A percentile compares a stretch with the other conserved stretches of the same genome.
Evolutionary conservation across 2,888 invertebrate genomes (phyloP).

Genomic region (Priocnemis perturbator): DNA sequence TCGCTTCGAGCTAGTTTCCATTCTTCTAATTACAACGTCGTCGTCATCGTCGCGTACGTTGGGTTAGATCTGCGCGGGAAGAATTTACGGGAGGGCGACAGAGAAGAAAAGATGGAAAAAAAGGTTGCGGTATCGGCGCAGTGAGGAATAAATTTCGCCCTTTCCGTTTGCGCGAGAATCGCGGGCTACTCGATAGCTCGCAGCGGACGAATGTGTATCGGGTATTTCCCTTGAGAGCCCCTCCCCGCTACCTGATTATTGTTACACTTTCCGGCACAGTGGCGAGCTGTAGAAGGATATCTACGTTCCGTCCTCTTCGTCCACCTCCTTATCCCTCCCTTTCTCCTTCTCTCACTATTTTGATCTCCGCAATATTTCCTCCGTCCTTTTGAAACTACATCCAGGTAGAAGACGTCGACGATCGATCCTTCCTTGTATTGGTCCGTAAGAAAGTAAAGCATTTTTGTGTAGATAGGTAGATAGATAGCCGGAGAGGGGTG

Average conservation of each 20-base stretch:
- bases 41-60: no score
- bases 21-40: no score
- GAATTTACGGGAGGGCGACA: no score
- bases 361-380: neutral
- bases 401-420: neutral
- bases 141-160: neutral
- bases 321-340: neutral
- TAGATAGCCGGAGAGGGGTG: neutral
- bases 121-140: no score
- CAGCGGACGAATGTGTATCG: no score
- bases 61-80: no score
- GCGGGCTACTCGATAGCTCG: no score
- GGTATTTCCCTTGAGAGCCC: neutral
- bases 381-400: neutral
- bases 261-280: neutral
- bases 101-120: no score
- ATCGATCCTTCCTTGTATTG: neutral
- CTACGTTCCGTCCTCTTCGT: neutral
- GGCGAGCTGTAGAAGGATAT: neutral
- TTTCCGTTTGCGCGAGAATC: neutral
- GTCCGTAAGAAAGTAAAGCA: neutral
- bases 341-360: neutral
- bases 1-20: no score
- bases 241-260: neutral
- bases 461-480: neutral